Conservation (phyloP, 2,113 vertebrate genomes). For the Poicephalus meyeri region DNA sequence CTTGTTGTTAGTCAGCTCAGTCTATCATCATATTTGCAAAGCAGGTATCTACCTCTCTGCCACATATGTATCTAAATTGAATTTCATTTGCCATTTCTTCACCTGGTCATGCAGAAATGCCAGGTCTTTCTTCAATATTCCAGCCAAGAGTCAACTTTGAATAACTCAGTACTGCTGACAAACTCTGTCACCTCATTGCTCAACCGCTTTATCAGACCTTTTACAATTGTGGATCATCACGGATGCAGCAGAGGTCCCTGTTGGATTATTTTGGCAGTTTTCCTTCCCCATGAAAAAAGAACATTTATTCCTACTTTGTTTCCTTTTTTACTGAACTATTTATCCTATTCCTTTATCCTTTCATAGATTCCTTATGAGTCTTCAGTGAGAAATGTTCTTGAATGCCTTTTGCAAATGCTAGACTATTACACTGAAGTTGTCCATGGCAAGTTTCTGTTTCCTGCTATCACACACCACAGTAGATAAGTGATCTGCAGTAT, state of each 20-base stretch:
- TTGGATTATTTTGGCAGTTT: background rate
- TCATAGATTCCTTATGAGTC: background rate
- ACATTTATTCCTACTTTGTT: background rate
- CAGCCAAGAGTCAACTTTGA: background rate
- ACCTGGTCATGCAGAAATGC: background rate
- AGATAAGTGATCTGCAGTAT: background rate
- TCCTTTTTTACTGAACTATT: background rate
- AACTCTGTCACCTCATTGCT: background rate
- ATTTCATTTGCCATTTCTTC: background rate
- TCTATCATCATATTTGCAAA: background rate
- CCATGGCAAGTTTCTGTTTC: background rate
- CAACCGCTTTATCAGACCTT: background rate
- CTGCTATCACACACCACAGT: background rate
- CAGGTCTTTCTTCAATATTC: background rate
- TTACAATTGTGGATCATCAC: background rate
- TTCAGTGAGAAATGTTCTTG: background rate
- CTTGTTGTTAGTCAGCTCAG: background rate
- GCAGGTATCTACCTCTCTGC: background rate
- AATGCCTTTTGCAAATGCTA: background rate
- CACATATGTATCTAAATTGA: fast-evolving
- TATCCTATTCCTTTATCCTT: background rate
- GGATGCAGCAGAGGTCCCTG: background rate
- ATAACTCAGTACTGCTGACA: background rate
- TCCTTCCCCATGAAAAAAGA: background rate
- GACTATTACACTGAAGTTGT: background rate